These are phyloP conservation scores for Austrofundulus limnaeus DNA, from an alignment of 2,113 vertebrate genomes.

Conservation along the genomic window DNA sequence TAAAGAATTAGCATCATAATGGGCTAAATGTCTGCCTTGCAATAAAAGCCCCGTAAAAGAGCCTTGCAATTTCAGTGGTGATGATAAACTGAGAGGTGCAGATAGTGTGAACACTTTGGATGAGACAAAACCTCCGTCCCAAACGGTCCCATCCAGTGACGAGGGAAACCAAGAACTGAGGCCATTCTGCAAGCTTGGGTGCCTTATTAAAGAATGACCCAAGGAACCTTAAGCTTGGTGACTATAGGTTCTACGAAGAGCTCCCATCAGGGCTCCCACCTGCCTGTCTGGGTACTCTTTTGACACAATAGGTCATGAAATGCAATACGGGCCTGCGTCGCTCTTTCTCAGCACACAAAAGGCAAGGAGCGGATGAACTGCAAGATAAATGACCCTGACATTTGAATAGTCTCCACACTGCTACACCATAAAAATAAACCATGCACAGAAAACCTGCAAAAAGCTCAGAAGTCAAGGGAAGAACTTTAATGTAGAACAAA, in stretches of 20 bases:
- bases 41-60: conserved; percentile 70
- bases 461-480: conserved; percentile 54
- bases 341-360: conserved; percentile 70
- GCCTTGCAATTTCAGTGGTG: conserved; percentile 72
- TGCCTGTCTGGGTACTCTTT: conserved; percentile 80
- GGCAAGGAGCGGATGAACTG: conserved; percentile 70
- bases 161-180: conserved; percentile 70
- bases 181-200: conserved; percentile 79
- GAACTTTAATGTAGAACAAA: conserved; percentile 58
- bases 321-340: conserved; percentile 69
- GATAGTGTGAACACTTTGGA: conserved; percentile 67
- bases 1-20: conserved; percentile 75
- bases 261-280: conserved; percentile 87
- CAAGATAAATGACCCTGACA: conserved; percentile 76
- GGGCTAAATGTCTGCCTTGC: conserved; percentile 67
- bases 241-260: conserved; percentile 75
- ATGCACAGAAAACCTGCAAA: conserved; percentile 62
- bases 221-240: conserved; percentile 79
- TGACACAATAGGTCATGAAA: conserved; percentile 79
- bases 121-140: conserved; percentile 64
- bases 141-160: conserved; percentile 70
- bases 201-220: conserved; percentile 79
- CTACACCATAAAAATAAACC: conserved; percentile 72
- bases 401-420: conserved; percentile 70
- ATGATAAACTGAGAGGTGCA: conserved; percentile 72